A percentile compares a stretch with the other conserved stretches of the same genome.
Conservation (phyloP, 2,888 invertebrate genomes). For the Anoplius nigerrimus region DNA sequence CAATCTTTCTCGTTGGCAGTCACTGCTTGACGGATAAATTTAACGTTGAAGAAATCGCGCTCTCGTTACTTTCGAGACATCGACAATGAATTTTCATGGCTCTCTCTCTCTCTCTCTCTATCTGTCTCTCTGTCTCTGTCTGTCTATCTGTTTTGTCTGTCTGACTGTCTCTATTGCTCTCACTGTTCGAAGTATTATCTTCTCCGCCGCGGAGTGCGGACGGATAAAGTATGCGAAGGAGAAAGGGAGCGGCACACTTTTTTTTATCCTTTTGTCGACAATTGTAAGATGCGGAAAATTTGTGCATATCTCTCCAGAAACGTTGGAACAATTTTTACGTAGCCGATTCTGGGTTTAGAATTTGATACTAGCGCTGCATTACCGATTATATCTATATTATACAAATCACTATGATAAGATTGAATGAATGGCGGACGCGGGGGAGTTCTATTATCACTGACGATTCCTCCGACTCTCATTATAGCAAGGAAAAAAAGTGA, state of each 20-base stretch:
- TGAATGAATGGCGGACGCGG: slow-evolving; percentile 34
- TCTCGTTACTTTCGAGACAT: no score
- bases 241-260: slow-evolving; percentile 22
- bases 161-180: slow-evolving; percentile 6
- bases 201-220: no score
- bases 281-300: slow-evolving; percentile 30
- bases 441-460: slow-evolving; percentile 34
- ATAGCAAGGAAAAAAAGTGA: slow-evolving; percentile 31
- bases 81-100: no score
- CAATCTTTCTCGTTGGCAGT: no score
- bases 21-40: no score
- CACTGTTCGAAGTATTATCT: background rate
- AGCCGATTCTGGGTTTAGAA: slow-evolving; percentile 53
- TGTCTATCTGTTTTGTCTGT: background rate
- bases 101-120: no score
- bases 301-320: slow-evolving; percentile 60
- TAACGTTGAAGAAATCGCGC: no score
- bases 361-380: slow-evolving; percentile 59
- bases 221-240: no score
- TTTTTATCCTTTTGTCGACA: slow-evolving; percentile 13
- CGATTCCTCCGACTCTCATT: slow-evolving; percentile 31
- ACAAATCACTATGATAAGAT: slow-evolving; percentile 1
- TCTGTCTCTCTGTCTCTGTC: background rate
- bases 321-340: slow-evolving; percentile 63
- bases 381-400: slow-evolving; percentile 38